Conservation (phyloP, 2,113 vertebrate species). For the Anser brachyrhynchus region DNA sequence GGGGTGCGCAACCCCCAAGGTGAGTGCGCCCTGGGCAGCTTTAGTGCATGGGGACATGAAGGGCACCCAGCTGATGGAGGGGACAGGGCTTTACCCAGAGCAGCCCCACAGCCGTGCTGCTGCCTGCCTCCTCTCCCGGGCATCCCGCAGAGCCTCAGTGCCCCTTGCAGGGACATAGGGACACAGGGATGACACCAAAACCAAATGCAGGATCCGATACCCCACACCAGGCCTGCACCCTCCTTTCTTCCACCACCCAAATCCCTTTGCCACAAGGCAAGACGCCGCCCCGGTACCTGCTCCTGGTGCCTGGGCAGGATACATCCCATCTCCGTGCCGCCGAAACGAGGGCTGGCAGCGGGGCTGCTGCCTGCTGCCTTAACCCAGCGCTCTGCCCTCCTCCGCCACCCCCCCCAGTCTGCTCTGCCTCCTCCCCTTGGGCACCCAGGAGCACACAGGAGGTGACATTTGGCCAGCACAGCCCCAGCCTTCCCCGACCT, state of each 20-base stretch:
- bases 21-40: too few relatives aligned
- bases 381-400: background rate
- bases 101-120: accelerated
- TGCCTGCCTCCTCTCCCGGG: too few relatives aligned
- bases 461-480: background rate
- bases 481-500: background rate
- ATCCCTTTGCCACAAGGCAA: background rate
- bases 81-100: background rate
- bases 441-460: background rate
- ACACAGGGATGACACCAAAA: background rate
- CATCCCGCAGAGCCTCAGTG: accelerated
- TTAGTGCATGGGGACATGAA: background rate
- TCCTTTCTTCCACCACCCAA: background rate
- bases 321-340: background rate
- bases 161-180: background rate
- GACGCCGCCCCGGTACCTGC: background rate
- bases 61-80: background rate
- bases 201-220: background rate
- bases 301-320: background rate
- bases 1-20: too few relatives aligned
- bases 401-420: background rate
- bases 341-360: accelerated
- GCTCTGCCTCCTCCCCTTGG: background rate
- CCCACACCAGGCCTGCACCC: background rate
- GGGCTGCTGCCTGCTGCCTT: background rate